These are phyloP conservation scores for Magallana gigas DNA, from an alignment of 1,140 invertebrate genomes.

Conservation along the genomic window DNA sequence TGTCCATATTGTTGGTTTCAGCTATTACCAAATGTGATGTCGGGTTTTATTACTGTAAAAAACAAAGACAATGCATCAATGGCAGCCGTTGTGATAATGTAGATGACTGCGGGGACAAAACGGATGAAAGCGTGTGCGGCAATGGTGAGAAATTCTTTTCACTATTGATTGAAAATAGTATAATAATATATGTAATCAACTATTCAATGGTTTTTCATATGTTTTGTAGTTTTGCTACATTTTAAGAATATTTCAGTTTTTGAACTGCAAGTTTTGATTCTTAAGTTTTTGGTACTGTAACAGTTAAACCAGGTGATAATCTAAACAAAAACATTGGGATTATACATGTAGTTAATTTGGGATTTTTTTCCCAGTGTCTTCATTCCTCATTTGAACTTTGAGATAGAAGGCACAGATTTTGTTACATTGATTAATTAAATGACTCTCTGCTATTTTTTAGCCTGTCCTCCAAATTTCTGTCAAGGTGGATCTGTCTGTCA, in stretches of 20 bases:
- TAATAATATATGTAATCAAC: background rate
- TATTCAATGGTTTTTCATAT: background rate
- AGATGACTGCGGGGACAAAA: conserved; percentile 85
- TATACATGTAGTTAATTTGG: too few species aligned
- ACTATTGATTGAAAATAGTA: background rate
- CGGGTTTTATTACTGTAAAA: conserved; percentile 63
- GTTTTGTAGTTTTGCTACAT: background rate
- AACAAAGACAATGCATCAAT: conserved; percentile 81
- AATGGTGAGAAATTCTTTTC: background rate
- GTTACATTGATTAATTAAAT: background rate
- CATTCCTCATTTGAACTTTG: too few species aligned
- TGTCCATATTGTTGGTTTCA: background rate
- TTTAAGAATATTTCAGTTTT: too few species aligned
- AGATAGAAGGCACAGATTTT: too few species aligned
- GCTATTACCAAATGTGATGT: conserved; percentile 55
- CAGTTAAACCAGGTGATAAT: too few species aligned
- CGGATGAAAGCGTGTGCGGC: conserved; percentile 83
- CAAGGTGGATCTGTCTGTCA: conserved; percentile 51
- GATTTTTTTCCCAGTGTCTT: too few species aligned
- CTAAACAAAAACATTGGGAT: too few species aligned
- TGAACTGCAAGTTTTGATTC: background rate
- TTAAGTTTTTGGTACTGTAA: background rate
- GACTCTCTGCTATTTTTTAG: conserved; percentile 15
- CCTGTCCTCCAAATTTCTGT: conserved; percentile 60
- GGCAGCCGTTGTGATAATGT: conserved; percentile 86